phyloP scores from a whole-genome alignment of 2,113 vertebrate species.

The Xenopus laevis region DNA sequence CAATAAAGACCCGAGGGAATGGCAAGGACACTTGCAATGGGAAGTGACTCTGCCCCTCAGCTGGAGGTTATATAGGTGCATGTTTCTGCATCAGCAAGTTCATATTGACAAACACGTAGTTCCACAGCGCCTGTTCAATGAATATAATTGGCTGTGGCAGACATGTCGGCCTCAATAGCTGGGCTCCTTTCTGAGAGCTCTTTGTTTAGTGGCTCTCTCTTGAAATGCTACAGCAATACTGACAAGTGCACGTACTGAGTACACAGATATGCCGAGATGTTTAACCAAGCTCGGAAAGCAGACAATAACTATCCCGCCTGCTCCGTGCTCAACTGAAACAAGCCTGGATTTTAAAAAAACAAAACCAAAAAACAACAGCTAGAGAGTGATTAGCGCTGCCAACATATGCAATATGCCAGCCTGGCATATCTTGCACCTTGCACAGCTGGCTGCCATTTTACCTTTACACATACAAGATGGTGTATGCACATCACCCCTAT shows the following conservation, averaged over 20 bases:
- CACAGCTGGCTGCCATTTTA: conserved; percentile 38
- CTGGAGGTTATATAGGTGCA: conserved; percentile 6
- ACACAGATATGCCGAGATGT: not conserved
- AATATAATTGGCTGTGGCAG: conserved; percentile 51
- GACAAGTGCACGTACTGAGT: conserved; percentile 21
- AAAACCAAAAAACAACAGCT: conserved; percentile 4
- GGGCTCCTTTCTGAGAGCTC: conserved; percentile 11
- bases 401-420: conserved; percentile 20
- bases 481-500: conserved; percentile 13
- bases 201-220: conserved; percentile 18
- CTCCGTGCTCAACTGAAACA: conserved; percentile 28
- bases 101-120: conserved; percentile 48
- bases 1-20: not conserved
- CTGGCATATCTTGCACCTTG: conserved; percentile 6
- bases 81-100: conserved; percentile 46
- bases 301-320: conserved; percentile 24
- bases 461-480: conserved; percentile 37
- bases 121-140: conserved; percentile 54
- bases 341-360: not conserved
- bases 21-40: not conserved
- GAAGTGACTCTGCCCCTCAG: not conserved
- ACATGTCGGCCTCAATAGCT: not conserved
- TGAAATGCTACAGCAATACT: conserved; percentile 3
- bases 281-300: not conserved
- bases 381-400: conserved; percentile 30